phyloP scores from a whole-genome alignment of 2,888 invertebrate species.

The Ormyrus nitidulus region DNA sequence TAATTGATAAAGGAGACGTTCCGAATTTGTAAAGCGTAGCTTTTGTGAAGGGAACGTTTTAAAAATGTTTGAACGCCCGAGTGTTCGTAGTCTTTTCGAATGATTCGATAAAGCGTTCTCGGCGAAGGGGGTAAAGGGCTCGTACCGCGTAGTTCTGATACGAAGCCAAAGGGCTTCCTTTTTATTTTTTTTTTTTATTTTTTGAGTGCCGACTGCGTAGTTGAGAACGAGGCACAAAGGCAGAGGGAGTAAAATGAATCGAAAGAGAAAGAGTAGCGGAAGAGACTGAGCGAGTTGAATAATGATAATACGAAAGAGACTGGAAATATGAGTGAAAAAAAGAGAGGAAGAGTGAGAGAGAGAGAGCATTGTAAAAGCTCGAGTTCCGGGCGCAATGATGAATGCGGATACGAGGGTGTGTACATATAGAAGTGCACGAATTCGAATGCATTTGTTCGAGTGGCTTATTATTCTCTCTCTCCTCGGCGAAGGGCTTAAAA shows the following conservation, averaged over 20 bases:
- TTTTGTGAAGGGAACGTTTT: no score
- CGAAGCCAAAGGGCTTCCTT: not conserved
- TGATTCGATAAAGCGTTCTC: no score
- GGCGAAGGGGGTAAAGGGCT: no score
- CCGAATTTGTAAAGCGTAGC: no score
- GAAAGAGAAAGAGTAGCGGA: constrained; percentile 29
- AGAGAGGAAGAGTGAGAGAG: constrained; percentile 17
- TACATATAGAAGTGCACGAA: constrained; percentile 29
- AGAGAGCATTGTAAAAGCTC: constrained; percentile 49
- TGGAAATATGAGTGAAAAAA: constrained; percentile 8
- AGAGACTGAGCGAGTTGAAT: constrained; percentile 47
- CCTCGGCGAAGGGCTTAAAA: constrained; percentile 17
- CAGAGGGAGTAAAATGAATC: constrained; percentile 17
- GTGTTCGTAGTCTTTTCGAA: no score
- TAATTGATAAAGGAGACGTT: no score
- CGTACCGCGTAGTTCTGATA: no score
- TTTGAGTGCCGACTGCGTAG: constrained; percentile 3
- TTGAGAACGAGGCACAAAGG: constrained; percentile 2
- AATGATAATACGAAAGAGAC: constrained; percentile 41
- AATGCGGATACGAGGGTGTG: constrained; percentile 35
- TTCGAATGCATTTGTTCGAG: constrained; percentile 52
- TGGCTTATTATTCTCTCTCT: constrained; percentile 49
- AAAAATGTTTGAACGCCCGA: no score
- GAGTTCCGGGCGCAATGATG: constrained; percentile 48
- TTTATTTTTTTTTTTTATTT: constrained; percentile 24